phyloP scores from a whole-genome alignment of 2,888 invertebrate species.

The Drosophila infuscata region DNA sequence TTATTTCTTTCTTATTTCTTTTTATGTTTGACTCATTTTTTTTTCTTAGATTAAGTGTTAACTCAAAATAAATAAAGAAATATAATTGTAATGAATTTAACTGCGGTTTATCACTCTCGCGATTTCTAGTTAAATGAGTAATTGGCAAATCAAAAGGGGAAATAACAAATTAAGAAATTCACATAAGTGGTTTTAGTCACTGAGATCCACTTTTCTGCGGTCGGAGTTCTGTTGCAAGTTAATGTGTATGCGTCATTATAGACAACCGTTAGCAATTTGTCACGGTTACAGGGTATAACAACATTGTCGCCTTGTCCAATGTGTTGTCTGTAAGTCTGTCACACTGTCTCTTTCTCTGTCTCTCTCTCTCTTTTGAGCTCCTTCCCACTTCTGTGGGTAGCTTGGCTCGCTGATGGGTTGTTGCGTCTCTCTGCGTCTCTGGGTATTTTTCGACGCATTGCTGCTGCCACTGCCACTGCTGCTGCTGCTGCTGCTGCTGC shows the following conservation, averaged over 20 bases:
- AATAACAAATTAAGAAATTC: not conserved
- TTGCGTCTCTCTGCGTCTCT: slow-evolving; percentile 1
- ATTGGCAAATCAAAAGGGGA: not conserved
- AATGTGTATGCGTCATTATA: not conserved
- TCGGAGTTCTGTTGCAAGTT: not conserved
- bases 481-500: slow-evolving; percentile 28
- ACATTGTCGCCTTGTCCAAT: slow-evolving; percentile 63
- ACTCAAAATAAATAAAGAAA: not conserved
- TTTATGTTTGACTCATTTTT: not conserved
- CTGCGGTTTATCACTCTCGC: not conserved
- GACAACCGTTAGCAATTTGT: not conserved
- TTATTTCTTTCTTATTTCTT: not conserved
- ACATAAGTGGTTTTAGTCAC: not conserved
- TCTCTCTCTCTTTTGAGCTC: not conserved
- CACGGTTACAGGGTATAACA: slow-evolving; percentile 31
- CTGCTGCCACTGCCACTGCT: slow-evolving; percentile 23
- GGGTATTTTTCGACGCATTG: slow-evolving; percentile 31
- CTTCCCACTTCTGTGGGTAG: slow-evolving; percentile 20
- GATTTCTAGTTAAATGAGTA: not conserved
- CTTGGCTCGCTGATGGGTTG: slow-evolving; percentile 25
- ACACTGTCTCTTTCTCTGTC: not conserved
- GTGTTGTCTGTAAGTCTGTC: slow-evolving; percentile 22
- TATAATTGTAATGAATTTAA: not conserved
- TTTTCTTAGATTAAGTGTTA: not conserved
- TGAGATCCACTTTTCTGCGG: not conserved